Evolutionary conservation across 2,113 vertebrate genomes (phyloP).

Genomic region (Charadrius vociferus): DNA sequence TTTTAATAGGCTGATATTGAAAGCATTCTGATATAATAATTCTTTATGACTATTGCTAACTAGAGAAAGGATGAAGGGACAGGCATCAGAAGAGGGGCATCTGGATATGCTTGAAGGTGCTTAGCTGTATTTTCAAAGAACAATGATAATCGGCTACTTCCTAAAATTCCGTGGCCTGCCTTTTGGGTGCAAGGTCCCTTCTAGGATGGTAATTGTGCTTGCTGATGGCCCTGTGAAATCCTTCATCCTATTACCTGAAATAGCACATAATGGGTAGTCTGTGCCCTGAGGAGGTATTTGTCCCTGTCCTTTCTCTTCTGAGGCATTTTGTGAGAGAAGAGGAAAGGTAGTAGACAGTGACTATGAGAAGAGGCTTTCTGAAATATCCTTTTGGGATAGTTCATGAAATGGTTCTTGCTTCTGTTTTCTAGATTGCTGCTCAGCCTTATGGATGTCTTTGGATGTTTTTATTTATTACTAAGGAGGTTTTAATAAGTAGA

Average conservation of each 20-base stretch:
- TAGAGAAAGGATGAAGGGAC: neutral
- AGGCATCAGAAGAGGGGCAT: neutral
- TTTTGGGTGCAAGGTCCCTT: neutral
- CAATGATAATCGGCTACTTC: neutral
- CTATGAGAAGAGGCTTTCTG: neutral
- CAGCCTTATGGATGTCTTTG: neutral
- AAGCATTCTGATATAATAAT: neutral
- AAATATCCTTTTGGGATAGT: neutral
- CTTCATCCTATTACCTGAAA: neutral
- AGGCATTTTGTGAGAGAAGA: neutral
- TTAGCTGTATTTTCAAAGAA: neutral
- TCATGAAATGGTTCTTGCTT: neutral
- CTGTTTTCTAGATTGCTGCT: neutral
- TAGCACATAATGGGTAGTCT: neutral
- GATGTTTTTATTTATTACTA: neutral
- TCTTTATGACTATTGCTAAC: neutral
- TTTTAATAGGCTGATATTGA: neutral
- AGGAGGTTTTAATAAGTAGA: neutral
- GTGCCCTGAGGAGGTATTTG: neutral
- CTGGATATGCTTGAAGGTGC: neutral
- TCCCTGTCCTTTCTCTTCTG: neutral
- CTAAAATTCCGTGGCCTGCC: neutral
- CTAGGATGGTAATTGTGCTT: neutral
- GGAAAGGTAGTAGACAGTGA: neutral
- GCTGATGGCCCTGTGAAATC: neutral